Evolutionary conservation across 2,797 vertebrate species (phyloP), one percentile per base, ranked within the genome.

Genomic region (Chrosomus eos): DNA sequence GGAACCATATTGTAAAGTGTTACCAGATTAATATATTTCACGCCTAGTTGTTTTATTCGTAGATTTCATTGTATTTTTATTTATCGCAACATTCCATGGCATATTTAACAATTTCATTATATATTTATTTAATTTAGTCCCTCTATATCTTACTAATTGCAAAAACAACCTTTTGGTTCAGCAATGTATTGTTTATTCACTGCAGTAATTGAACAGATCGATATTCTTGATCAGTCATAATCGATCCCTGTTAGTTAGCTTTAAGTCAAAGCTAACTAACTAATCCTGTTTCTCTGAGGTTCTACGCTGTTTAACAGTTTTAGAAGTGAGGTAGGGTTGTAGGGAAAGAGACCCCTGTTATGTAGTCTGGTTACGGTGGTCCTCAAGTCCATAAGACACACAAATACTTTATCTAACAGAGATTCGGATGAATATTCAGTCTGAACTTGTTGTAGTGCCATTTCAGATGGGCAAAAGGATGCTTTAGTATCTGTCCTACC

Each of bases 251-350:
- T 55, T 40, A n/a, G 11, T 45, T 62, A 55, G 31, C 4, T 70
- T 70, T 40, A 38, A 70, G 45, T 38, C 48, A 31, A 16, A 45
- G 38, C 70, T 82, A 64, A 38, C 43, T 19, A 21, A 28, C 23
- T 18, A 31, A 31, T 31, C 7, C 0, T 13, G 60, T 73, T 28
- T 64, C 81, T 71, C 28, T 79, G 82, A 19, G 36, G 70, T 66
- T 95, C 89, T 53, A 95, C 11, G 1, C 91, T 89, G 58, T 53
- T 90, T n/a, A 99, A 89, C 3, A 99, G 94, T 88, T 94, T 98
- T 21, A 99, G 82, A 75, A 99, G 95, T 0, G 97, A 96, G 0
- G 94, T 91, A 0, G 98, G 96, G 84, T 98, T 99, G 89, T 99
- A 99, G 0, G 98, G 98, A 88, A 98, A 99, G 67, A 99, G 96